phyloP scores from a whole-genome alignment of 2,113 vertebrate genomes.

The Campylomormyrus tamandua region DNA sequence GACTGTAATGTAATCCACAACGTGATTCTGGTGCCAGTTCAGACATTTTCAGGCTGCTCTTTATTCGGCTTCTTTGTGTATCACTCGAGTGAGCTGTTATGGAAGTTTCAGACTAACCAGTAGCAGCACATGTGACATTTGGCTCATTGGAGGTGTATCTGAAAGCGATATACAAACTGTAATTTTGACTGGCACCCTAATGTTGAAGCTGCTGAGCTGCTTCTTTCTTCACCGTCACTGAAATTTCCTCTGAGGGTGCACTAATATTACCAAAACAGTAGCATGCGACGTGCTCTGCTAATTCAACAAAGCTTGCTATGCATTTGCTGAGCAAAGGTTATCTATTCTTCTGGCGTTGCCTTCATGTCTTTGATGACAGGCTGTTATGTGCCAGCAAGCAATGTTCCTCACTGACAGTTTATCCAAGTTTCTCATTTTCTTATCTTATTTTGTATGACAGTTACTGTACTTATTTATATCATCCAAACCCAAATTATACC shows the following conservation, averaged over 20 bases:
- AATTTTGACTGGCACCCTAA: background rate
- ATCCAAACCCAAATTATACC: background rate
- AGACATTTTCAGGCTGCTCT: background rate
- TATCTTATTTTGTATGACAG: background rate
- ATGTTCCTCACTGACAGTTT: background rate
- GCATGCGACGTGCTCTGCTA: background rate
- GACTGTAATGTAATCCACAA: background rate
- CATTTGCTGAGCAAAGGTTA: background rate
- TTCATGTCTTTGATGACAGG: background rate
- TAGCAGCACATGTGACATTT: background rate
- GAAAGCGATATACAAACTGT: background rate
- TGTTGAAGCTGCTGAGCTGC: background rate
- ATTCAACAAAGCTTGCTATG: background rate
- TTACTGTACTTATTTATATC: background rate
- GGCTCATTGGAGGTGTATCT: background rate
- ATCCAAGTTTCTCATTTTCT: background rate
- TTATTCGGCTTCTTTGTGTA: background rate
- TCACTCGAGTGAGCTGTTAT: background rate
- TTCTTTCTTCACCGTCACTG: too few relatives aligned
- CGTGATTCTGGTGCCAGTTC: background rate
- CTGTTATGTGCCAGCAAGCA: background rate
- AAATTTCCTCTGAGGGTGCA: background rate
- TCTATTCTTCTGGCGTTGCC: background rate
- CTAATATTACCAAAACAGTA: background rate
- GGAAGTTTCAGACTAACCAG: background rate